These are phyloP conservation scores for Ispidina lecontei DNA, from an alignment of 2,797 vertebrate genomes.

Conservation along the genomic window DNA sequence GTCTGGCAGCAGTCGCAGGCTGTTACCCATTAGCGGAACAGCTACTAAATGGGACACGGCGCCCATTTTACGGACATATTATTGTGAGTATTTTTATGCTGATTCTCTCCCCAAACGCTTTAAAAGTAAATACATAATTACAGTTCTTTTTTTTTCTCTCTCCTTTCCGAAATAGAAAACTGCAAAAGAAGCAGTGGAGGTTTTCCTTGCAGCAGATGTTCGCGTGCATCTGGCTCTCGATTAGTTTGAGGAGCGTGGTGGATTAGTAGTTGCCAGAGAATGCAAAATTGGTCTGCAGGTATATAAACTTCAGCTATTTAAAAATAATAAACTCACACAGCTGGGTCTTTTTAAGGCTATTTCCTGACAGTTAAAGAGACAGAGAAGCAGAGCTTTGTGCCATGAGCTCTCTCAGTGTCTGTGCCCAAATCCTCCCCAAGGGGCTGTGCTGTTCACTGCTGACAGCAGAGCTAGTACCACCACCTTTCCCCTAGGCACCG, in stretches of 20 bases:
- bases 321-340: background rate
- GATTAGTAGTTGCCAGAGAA: constrained; percentile 1
- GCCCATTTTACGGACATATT: background rate
- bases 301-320: background rate
- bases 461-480: rapidly evolving
- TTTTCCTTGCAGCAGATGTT: constrained; percentile 43
- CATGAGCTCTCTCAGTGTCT: background rate
- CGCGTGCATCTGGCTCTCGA: background rate
- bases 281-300: background rate
- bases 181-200: background rate
- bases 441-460: background rate
- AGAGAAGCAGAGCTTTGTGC: background rate
- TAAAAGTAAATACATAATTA: constrained; percentile 43
- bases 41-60: background rate
- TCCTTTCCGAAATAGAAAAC: background rate
- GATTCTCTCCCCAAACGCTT: background rate
- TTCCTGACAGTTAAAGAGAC: background rate
- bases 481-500: rapidly evolving
- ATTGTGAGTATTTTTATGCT: background rate
- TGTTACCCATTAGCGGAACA: background rate
- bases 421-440: background rate
- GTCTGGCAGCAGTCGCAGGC: background rate
- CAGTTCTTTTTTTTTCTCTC: background rate
- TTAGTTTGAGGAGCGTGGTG: background rate
- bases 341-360: background rate